Conservation (phyloP, 2,797 vertebrate species). For the Scolopax bukidnonensis region DNA sequence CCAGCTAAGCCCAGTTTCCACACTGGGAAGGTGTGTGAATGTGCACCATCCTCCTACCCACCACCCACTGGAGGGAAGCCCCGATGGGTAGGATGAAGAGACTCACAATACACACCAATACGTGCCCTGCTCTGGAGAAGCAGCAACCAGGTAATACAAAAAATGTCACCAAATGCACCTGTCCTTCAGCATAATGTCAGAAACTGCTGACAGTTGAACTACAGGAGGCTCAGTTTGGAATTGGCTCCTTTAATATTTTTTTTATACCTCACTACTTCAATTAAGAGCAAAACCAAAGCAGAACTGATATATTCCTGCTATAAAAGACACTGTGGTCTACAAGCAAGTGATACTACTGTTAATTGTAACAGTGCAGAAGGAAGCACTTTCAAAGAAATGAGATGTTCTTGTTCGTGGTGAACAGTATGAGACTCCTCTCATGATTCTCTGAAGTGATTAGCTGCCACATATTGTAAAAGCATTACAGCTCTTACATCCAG, state of each 20-base stretch:
- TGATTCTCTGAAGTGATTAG: neutral
- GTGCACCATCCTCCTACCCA: neutral
- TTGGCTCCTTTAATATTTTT: neutral
- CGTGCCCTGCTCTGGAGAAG: neutral
- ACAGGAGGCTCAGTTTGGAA: neutral
- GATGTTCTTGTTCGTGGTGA: neutral
- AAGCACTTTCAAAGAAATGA: neutral
- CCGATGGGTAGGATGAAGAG: neutral
- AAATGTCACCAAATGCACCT: neutral
- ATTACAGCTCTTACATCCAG: neutral
- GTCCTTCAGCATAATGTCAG: neutral
- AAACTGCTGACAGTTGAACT: neutral
- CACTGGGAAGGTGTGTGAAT: neutral
- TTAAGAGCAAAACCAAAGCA: neutral
- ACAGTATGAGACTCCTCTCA: neutral
- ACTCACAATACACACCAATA: rapidly evolving
- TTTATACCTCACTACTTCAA: neutral
- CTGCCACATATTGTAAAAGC: neutral
- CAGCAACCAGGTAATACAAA: neutral
- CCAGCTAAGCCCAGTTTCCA: neutral
- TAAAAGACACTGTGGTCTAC: neutral
- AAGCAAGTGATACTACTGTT: neutral
- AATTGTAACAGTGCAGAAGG: neutral
- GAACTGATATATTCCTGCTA: neutral
- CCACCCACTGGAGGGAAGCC: neutral